Base-by-base conservation (phyloP, 2,797 vertebrate genomes). In the Anableps anableps region DNA sequence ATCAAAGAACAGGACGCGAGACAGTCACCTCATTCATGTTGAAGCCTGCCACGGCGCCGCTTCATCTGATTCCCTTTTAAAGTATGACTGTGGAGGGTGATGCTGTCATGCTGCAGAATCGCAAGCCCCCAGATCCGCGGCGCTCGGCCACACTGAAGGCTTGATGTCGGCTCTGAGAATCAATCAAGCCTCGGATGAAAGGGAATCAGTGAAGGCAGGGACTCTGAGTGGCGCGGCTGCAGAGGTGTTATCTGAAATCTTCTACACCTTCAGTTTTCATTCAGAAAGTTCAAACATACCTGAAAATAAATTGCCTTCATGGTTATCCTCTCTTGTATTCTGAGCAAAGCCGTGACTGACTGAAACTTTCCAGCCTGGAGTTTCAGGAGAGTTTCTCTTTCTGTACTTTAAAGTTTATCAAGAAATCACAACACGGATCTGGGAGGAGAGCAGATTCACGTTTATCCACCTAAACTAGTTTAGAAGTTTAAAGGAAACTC, bases 111-210 rank as follows among this genome's bases (percentile, higher is more conserved):
- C 62, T 17, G 6, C 74, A 55, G 60, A 55, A 70, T 47, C 74
- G 38, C 48, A 73, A 29, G 41, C 74, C 55, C 21, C 78, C 58
- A 64, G 75, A 64, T 43, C 31, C 13, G 53, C 76, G 23, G 76
- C 72, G 75, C 48, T 79, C 47, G 31, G 53, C 73, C 79, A 48
- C 64, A 50, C 16, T 60, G 47, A 34, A 70, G 2, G 17, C 78
- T 80, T 64, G 77, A 79, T 72, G 73, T 53, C 8, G 11, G 36
- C 68, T 73, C 71, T 14, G 53, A n/a, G 71, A 78, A 75, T 51
- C 77, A 72, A 53, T 79, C 73, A 21, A 17, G 53, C 36, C 36
- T 45, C 68, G 62, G 45, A 72, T 83, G 53, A 79, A 83, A 79
- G 68, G 2, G 36, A 55, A 53, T 55, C 55, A 26, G 74, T 55